A percentile compares a stretch with the other conserved stretches of the same genome.
Evolutionary conservation across 1,140 invertebrate genomes (phyloP).

Genomic region (Aporrectodea caliginosa): DNA sequence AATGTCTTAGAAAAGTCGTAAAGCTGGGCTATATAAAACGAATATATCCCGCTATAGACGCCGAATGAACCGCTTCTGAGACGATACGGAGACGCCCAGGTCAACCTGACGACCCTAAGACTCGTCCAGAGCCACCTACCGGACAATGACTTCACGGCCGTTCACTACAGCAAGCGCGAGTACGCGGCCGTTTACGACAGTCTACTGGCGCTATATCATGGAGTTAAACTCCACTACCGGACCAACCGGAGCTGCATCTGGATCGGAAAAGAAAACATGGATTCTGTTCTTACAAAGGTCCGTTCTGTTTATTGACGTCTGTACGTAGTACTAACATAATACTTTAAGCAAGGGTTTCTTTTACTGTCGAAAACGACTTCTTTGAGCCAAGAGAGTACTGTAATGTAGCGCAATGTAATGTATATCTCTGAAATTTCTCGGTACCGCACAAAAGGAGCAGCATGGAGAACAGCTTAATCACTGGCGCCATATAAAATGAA

Average conservation of each 20-base stretch:
- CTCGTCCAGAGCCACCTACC: not conserved
- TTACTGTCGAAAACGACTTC: no score
- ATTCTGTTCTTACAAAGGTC: constrained; percentile 4
- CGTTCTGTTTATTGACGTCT: no score
- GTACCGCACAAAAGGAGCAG: no score
- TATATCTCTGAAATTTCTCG: no score
- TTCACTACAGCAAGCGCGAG: constrained; percentile 12
- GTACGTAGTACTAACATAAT: no score
- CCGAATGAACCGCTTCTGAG: not conserved
- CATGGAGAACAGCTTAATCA: no score
- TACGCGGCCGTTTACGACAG: constrained; percentile 25
- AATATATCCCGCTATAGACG: constrained; percentile 1
- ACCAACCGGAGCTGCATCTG: constrained; percentile 12
- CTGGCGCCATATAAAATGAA: no score
- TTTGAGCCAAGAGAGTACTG: no score
- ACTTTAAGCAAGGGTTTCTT: no score
- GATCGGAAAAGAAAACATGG: constrained; percentile 8
- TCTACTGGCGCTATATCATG: constrained; percentile 18
- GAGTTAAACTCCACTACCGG: not conserved
- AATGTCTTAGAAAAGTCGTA: no score
- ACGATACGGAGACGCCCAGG: constrained; percentile 11
- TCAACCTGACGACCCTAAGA: constrained; percentile 18
- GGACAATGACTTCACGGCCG: not conserved
- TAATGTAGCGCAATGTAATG: no score
- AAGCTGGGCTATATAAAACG: not conserved